Percentiles rank a stretch among this genome's conserved stretches.
These are phyloP conservation scores for Choristoneura rosaceana DNA, from an alignment of 2,888 invertebrate genomes.

Conservation along the genomic window DNA sequence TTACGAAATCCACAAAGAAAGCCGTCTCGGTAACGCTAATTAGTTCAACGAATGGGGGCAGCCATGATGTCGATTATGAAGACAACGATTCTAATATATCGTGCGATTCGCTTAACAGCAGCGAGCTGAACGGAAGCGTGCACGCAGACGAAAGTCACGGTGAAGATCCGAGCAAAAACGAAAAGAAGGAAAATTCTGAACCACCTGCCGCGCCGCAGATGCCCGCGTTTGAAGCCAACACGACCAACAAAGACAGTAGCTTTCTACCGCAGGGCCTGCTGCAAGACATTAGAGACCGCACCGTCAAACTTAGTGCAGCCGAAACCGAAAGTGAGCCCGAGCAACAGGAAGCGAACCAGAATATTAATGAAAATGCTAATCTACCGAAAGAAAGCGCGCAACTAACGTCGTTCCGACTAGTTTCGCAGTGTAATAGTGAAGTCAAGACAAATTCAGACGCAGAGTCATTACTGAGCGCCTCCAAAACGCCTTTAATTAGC, in stretches of 20 bases:
- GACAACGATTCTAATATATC: slow-evolving; percentile 92
- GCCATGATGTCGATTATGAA: slow-evolving; percentile 89
- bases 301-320: slow-evolving; percentile 79
- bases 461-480: slow-evolving; percentile 62
- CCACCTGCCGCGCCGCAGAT: slow-evolving; percentile 70
- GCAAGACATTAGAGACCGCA: slow-evolving; percentile 89
- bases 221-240: slow-evolving; percentile 63
- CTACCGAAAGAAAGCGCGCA: slow-evolving; percentile 80
- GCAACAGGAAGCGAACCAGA: slow-evolving; percentile 71
- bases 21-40: slow-evolving; percentile 85
- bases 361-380: slow-evolving; percentile 80
- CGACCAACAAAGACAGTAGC: slow-evolving; percentile 73
- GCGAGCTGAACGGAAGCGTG: slow-evolving; percentile 86
- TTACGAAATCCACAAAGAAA: slow-evolving; percentile 80
- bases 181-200: slow-evolving; percentile 65
- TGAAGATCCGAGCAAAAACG: slow-evolving; percentile 73
- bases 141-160: slow-evolving; percentile 80
- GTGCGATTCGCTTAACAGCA: slow-evolving; percentile 92
- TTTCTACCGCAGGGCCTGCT: slow-evolving; percentile 88
- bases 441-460: slow-evolving; percentile 63
- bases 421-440: slow-evolving; percentile 79
- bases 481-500: slow-evolving; percentile 82
- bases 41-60: slow-evolving; percentile 83
- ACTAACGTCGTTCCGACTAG: slow-evolving; percentile 82
- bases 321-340: slow-evolving; percentile 77